These are phyloP conservation scores for Oasisia sp. DNA, from an alignment of 2,888 invertebrate genomes.

Conservation along the genomic window DNA sequence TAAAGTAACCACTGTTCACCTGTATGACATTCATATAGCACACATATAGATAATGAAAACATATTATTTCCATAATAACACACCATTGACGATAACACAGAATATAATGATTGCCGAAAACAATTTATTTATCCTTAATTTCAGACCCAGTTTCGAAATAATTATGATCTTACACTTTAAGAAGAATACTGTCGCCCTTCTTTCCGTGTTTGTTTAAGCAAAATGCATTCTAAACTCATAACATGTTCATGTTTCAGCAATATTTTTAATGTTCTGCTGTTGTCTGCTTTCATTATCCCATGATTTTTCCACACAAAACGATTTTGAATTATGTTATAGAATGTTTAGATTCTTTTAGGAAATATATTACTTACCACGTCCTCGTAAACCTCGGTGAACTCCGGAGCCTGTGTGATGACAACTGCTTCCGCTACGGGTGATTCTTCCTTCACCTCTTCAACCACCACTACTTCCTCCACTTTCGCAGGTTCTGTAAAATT, in stretches of 20 bases:
- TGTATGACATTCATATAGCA: background rate
- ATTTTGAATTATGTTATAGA: background rate
- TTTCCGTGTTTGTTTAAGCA: background rate
- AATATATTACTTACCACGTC: slow-evolving; percentile 70
- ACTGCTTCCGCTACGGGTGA: slow-evolving; percentile 75
- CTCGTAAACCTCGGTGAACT: slow-evolving; percentile 88
- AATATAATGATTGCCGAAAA: background rate
- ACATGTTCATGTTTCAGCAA: background rate
- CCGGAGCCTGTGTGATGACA: slow-evolving; percentile 71
- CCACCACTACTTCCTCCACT: background rate
- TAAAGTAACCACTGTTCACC: too few species aligned
- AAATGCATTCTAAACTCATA: background rate
- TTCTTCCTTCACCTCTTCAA: slow-evolving; percentile 23
- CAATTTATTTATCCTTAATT: background rate
- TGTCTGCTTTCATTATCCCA: background rate
- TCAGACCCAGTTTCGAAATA: background rate
- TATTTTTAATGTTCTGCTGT: background rate
- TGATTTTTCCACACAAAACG: background rate
- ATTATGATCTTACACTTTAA: background rate
- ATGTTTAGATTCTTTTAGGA: background rate
- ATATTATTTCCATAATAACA: background rate
- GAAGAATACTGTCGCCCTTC: background rate
- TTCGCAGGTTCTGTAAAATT: background rate
- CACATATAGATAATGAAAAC: background rate
- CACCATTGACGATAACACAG: background rate